Evolutionary conservation across 2,888 invertebrate species (phyloP), one percentile per base, ranked within the genome.

Genomic region (Biston stratarius): DNA sequence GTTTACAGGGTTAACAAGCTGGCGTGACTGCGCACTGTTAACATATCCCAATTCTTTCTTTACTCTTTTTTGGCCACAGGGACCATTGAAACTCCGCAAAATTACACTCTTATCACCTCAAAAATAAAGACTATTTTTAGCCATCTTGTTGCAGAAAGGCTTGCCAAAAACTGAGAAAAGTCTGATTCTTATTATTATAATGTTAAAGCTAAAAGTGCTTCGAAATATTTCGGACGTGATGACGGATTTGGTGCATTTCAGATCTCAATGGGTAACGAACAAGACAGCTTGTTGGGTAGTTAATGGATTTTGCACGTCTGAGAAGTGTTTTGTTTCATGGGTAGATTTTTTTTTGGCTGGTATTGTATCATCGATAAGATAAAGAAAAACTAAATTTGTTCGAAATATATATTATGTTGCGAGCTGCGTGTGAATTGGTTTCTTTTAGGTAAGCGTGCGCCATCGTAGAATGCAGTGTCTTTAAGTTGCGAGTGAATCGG

Each of bases 11-110:
- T 84, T 91, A 91, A 91, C 89, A 83, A 87, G 88, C 78, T 91
- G 84, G 89, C 93, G 93, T 93, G 93, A 93, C 93, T 89, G 86
- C 72, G 79, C 86, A 82, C 90, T 89, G 90, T 92, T 91, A 91
- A 87, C 89, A 83, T 86, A 87, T 85, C 85, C 82, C 77, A 80
- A 79, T 78, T 81, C 77, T 83, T 77, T 82, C 78, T 83, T 78
- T 78, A 78, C 79, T 82, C 76, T 79, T 79, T 74, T 24, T 80
- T 80, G 80, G 59, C 62, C 55, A 15, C 64, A 69, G 24, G 47
- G 51, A 38, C 52, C 48, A 15, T 48, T 34, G 12, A 14, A 58
- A 61, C 33, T 9, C 6, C 47, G 11, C 9, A 56, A 57, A 58
- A 56, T 40, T 6, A 9, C 10, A 64, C 58, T 42, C 62, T 62